These are phyloP conservation scores for Alethe diademata DNA, from an alignment of 2,113 vertebrate species.

Conservation along the genomic window DNA sequence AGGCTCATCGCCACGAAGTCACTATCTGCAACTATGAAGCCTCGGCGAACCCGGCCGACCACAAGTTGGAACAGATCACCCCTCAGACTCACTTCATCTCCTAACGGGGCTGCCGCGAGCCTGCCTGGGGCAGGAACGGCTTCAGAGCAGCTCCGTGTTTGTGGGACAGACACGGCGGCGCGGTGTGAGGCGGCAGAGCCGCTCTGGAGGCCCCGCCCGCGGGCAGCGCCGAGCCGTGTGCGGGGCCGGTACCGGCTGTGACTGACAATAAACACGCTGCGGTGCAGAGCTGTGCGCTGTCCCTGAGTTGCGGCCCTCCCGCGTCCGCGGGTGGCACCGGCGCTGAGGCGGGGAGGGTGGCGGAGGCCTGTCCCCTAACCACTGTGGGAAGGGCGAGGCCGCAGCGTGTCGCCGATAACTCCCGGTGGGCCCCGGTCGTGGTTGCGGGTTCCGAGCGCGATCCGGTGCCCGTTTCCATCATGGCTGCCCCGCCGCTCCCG, in stretches of 20 bases:
- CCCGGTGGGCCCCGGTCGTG: too few species aligned
- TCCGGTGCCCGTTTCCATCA: not conserved
- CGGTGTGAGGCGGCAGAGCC: not conserved
- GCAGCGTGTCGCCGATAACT: not conserved
- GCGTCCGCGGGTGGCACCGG: not conserved
- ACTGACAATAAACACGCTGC: not conserved
- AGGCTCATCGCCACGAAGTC: constrained; percentile 92
- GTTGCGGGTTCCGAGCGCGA: too few species aligned
- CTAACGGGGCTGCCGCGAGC: constrained; percentile 8
- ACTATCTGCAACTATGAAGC: constrained; percentile 97
- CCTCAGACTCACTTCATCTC: constrained; percentile 95
- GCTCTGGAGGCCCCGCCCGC: not conserved
- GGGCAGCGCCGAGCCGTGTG: not conserved
- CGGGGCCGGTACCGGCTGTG: not conserved
- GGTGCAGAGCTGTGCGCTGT: not conserved
- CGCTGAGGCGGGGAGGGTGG: not conserved
- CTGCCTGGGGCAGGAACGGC: not conserved
- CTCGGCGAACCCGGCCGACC: constrained; percentile 92
- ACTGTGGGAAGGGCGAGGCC: not conserved
- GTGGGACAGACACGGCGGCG: not conserved
- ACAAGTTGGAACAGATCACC: constrained; percentile 85
- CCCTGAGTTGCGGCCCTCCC: not conserved
- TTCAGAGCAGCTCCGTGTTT: not conserved
- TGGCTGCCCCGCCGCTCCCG: not conserved
- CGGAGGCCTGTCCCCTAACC: too few species aligned